Base-by-base conservation (phyloP, 2,113 vertebrate genomes). In the Turnix velox region DNA sequence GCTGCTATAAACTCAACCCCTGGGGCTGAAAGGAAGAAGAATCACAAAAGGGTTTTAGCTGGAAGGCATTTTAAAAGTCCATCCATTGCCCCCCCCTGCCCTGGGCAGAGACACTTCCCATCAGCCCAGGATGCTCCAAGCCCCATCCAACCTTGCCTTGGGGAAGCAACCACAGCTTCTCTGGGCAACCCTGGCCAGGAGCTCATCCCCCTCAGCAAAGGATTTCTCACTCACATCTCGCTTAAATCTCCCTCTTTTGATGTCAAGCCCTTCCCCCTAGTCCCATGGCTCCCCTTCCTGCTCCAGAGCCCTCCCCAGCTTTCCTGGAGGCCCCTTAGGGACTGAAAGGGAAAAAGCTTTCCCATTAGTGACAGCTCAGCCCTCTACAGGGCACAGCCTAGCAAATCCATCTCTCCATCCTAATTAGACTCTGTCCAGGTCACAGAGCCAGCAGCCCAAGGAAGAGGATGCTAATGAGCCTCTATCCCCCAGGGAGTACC, bases 331-430 rank as follows among this genome's bases (percentile, higher is more conserved):
- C 45, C 45, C 45, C 7, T 45, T 7, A 45, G 45, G 45, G 45
- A 45, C 45, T 45, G 45, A 9, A 45, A 45, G 18, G 18, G n/a
- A n/a, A n/a, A n/a, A n/a, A n/a, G n/a, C n/a, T n/a, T n/a, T n/a
- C 42, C 35, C 3, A 0, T 27, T 31, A 7, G 46, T 4, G 0
- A n/a, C 1, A 1, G 30, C 35, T 48, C 17, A 4, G 27, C 67
- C 31, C n/a, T 14, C 31, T 0, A 8, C 65, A 13, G 23, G 62
- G 71, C 43, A 1, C 63, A 57, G 91, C 67, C 71, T 25, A n/a
- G 45, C 51, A n/a, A 27, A 88, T 27, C 83, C 80, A 14, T 10
- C 8, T 28, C 79, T 51, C 31, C 69, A 28, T 59, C 90, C 90
- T 81, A 25, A 66, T 71, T 5, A 78, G 46, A 62, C 77, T 69